These are phyloP conservation scores for Drosophila parvula DNA, from an alignment of 1,140 invertebrate species.

Conservation along the genomic window DNA sequence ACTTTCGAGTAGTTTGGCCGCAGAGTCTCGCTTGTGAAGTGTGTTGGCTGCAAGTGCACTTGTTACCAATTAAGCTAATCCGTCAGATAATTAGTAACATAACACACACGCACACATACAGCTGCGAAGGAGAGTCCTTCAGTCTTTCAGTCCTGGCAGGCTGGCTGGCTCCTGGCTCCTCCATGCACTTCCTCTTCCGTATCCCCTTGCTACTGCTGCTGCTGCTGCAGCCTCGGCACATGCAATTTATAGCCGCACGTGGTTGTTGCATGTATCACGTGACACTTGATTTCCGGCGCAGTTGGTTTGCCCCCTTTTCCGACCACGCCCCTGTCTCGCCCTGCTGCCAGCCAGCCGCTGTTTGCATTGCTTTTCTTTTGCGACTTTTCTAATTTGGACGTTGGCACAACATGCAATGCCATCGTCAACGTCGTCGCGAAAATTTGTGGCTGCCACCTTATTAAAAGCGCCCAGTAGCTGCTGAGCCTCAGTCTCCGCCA, in stretches of 20 bases:
- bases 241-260: constrained; percentile 80
- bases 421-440: constrained; percentile 71
- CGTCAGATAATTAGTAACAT: constrained; percentile 83
- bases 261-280: constrained; percentile 81
- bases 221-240: constrained; percentile 69
- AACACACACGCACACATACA: constrained; percentile 63
- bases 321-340: constrained; percentile 22
- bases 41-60: constrained; percentile 79
- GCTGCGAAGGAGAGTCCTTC: constrained; percentile 25
- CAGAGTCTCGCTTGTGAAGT: constrained; percentile 76
- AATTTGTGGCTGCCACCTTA: constrained; percentile 80
- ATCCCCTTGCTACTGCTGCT: background rate
- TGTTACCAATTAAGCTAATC: constrained; percentile 82
- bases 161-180: constrained; percentile 29
- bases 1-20: constrained; percentile 77
- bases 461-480: constrained; percentile 78
- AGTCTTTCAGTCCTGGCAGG: constrained; percentile 35
- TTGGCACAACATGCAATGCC: constrained; percentile 76
- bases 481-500: constrained; percentile 61
- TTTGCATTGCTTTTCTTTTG: constrained; percentile 78
- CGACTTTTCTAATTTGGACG: constrained; percentile 81
- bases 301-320: constrained; percentile 34
- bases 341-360: constrained; percentile 35
- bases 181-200: constrained; percentile 29
- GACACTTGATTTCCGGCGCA: constrained; percentile 79